phyloP scores from a whole-genome alignment of 2,113 vertebrate species.

The Rhizomys pruinosus region DNA sequence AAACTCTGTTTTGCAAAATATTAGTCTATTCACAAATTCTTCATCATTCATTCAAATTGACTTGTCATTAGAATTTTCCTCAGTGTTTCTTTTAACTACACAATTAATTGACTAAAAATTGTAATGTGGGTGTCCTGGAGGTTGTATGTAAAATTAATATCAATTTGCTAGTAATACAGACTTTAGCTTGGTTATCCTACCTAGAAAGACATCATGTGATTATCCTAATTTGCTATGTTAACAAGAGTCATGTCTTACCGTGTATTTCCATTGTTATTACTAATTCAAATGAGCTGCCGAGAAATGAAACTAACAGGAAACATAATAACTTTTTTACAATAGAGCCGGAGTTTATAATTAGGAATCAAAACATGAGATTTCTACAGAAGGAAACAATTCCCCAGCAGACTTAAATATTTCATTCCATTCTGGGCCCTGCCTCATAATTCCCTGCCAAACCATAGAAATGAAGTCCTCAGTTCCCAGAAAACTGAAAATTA shows the following conservation, averaged over 20 bases:
- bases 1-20: neutral
- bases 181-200: neutral
- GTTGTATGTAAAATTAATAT: neutral
- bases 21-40: slow-evolving; percentile 2
- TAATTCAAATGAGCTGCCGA: slow-evolving; percentile 65
- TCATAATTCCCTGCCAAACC: slow-evolving; percentile 59
- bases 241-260: slow-evolving; percentile 52
- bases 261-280: slow-evolving; percentile 47
- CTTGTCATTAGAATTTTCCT: neutral
- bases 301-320: slow-evolving; percentile 70
- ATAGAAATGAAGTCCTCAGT: neutral
- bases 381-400: neutral
- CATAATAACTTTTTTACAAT: slow-evolving; percentile 63
- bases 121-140: neutral
- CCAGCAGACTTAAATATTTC: neutral
- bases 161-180: slow-evolving; percentile 24
- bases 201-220: slow-evolving; percentile 32
- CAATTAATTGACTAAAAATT: slow-evolving; percentile 1
- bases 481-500: slow-evolving; percentile 48
- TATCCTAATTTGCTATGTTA: slow-evolving; percentile 48
- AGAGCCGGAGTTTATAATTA: slow-evolving; percentile 59
- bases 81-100: neutral
- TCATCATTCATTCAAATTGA: neutral
- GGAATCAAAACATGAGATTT: slow-evolving; percentile 41
- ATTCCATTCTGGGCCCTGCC: neutral